Conservation (phyloP, 2,113 vertebrate species). For the Sphyrna mokarran region DNA sequence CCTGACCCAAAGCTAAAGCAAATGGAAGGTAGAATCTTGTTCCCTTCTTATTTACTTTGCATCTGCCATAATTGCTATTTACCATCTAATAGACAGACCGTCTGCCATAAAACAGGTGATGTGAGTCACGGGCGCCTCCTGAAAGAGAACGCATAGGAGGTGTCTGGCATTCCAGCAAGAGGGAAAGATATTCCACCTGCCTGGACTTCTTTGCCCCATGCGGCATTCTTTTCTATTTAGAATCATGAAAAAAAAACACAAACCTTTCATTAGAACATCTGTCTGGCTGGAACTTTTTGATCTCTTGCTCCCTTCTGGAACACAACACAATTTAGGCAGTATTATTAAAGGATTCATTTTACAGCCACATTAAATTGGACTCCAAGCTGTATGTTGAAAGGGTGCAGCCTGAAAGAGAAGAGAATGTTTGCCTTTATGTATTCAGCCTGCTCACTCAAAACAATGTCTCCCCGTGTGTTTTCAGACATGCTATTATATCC, state of each 20-base stretch:
- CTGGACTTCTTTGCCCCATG: background rate
- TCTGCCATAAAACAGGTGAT: constrained; percentile 40
- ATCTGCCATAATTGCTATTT: constrained; percentile 46
- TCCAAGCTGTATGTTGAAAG: background rate
- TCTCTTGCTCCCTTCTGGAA: background rate
- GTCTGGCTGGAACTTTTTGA: background rate
- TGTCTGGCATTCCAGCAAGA: background rate
- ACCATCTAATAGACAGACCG: constrained; percentile 39
- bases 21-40: constrained; percentile 29
- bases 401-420: background rate
- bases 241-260: background rate
- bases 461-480: too few species aligned
- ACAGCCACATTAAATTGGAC: background rate
- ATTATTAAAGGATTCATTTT: background rate
- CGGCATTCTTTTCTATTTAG: background rate
- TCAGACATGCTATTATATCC: background rate
- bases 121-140: constrained; percentile 35
- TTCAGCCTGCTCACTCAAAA: background rate
- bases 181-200: background rate
- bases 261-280: background rate
- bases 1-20: constrained; percentile 40
- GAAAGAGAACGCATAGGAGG: background rate
- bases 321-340: too few species aligned
- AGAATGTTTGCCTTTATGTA: background rate
- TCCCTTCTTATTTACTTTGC: constrained; percentile 33